Evolutionary conservation across 2,113 vertebrate species (phyloP).

Genomic region (Amia ocellicauda): DNA sequence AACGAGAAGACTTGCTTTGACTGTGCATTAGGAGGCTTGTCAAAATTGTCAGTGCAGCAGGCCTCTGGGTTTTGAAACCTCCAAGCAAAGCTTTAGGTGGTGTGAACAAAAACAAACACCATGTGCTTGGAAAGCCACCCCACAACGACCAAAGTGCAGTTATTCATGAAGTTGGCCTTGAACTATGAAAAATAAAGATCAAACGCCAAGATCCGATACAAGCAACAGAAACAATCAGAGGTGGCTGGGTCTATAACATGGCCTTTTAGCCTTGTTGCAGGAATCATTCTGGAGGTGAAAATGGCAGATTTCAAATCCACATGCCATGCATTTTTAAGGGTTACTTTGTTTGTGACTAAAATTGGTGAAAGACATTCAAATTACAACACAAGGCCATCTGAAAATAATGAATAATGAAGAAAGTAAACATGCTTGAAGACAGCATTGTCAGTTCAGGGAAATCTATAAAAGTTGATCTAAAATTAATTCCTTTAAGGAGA

Average conservation of each 20-base stretch:
- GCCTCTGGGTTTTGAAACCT: conserved; percentile 26
- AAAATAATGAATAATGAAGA: too few relatives aligned
- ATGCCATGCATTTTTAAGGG: too few relatives aligned
- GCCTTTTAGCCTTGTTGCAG: neutral
- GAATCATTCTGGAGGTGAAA: neutral
- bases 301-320: neutral
- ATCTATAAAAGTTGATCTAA: too few relatives aligned
- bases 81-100: conserved; percentile 30
- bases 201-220: conserved; percentile 18
- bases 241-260: neutral
- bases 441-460: too few relatives aligned
- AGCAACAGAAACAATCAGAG: neutral
- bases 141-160: conserved; percentile 24
- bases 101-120: conserved; percentile 28
- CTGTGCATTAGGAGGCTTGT: neutral
- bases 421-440: too few relatives aligned
- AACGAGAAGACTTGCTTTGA: neutral
- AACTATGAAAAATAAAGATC: conserved; percentile 25
- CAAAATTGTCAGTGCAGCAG: neutral
- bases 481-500: too few relatives aligned
- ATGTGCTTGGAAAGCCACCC: neutral
- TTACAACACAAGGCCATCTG: too few relatives aligned
- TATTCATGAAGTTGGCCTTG: conserved; percentile 9
- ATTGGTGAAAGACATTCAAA: too few relatives aligned
- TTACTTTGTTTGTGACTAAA: too few relatives aligned